Evolutionary conservation across 2,888 invertebrate genomes (phyloP), one percentile per base, ranked within the genome.

Genomic region (Sceliomorpha sp.): DNA sequence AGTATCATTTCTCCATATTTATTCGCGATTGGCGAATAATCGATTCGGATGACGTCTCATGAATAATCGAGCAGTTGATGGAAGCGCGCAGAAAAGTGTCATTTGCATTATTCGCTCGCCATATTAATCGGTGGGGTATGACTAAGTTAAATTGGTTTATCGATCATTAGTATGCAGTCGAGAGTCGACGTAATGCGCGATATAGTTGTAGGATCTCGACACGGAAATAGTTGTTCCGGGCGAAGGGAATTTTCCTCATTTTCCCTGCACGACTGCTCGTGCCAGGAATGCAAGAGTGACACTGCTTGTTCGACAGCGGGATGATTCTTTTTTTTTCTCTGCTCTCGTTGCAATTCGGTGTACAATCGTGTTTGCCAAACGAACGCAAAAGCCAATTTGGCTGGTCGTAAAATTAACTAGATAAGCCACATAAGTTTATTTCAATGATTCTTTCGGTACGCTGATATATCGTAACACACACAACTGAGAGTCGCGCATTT

Each of bases 81-180:
- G 17, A 48, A 14, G 12, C 37, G 27, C 42, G 42, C 20, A 36
- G 47, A 62, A 69, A 56, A 58, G 56, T 62, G 58, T 62, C 60
- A 58, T 58, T 58, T 51, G 53, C 68, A 62, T 58, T 40, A 62
- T 51, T 51, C 37, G 15, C 48, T 32, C 20, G 29, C 37, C 42
- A 42, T 67, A 67, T 67, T 67, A 59, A 67, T 67, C 55, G 44
- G 14, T 14, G 36, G 50, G 34, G 29, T 58, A 62, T 63, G 63
- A 69, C 69, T 56, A 63, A 69, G 58, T 69, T 69, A 62, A 63
- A 69, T 69, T 69, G 58, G 69, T 69, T 69, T 62, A 69, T 63
- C 58, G 50, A 58, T 69, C 62, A 69, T 63, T 68, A 62, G 51
- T 45, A 55, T 63, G 37, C 60, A 37, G 13, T 12, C 13, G 26